These are phyloP conservation scores for Phocoena sinus DNA, from an alignment of 2,113 vertebrate genomes.

Conservation along the genomic window DNA sequence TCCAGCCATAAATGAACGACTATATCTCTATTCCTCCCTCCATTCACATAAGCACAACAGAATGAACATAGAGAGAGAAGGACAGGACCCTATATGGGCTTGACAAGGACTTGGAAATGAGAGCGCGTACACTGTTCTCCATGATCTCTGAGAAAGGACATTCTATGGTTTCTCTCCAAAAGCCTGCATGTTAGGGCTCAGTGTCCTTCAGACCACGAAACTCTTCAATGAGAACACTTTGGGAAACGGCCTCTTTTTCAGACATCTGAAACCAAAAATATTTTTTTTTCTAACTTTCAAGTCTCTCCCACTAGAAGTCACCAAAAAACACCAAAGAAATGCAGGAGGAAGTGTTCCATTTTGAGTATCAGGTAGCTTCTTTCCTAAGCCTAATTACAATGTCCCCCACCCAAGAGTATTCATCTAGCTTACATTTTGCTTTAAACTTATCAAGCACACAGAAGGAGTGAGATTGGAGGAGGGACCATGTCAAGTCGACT, in stretches of 20 bases:
- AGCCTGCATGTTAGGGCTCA: accelerated
- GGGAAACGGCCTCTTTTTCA: background rate
- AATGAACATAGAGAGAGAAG: background rate
- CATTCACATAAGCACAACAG: background rate
- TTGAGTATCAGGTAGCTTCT: background rate
- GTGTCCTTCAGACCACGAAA: background rate
- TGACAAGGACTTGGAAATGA: background rate
- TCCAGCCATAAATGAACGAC: background rate
- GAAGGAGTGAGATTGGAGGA: slow-evolving; percentile 38
- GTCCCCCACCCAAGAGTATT: background rate
- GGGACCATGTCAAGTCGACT: slow-evolving; percentile 39
- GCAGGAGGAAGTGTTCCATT: background rate
- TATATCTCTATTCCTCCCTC: background rate
- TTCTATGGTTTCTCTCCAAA: background rate
- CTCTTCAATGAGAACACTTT: background rate
- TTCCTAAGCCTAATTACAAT: background rate
- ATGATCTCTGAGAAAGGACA: background rate
- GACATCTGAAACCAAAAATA: background rate
- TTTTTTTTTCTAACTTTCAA: background rate
- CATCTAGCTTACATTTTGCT: background rate
- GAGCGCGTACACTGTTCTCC: background rate
- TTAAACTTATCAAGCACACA: slow-evolving; percentile 14
- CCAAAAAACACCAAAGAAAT: background rate
- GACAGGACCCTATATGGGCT: background rate
- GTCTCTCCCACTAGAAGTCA: background rate